A percentile compares a stretch with the other conserved stretches of the same genome.
These are phyloP conservation scores for Micromussa lordhowensis DNA, from an alignment of 92 coral and sea anemone genomes.

Conservation along the genomic window DNA sequence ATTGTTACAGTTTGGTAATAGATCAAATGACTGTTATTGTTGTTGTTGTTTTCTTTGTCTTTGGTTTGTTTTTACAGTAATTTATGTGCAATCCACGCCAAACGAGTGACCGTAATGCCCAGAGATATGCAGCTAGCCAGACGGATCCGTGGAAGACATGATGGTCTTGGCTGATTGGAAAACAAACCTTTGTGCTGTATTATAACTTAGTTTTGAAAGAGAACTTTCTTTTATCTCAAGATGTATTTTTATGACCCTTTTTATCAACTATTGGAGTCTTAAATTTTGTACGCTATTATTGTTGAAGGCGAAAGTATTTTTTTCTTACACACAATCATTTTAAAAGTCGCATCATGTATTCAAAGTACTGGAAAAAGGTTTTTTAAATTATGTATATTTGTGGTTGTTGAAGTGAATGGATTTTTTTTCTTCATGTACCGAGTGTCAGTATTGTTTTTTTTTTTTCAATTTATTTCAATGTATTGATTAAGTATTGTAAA, in stretches of 20 bases:
- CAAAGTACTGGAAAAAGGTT: not conserved
- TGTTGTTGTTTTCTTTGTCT: constrained; percentile 30
- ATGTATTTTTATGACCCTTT: not conserved
- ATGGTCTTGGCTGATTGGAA: constrained; percentile 79
- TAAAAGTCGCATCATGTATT: not conserved
- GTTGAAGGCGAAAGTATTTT: not conserved
- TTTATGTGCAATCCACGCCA: constrained; percentile 94
- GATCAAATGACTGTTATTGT: constrained; percentile 25
- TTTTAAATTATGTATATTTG: not conserved
- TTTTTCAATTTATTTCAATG: too few species aligned
- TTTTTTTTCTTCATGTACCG: not conserved
- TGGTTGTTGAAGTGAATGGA: not conserved
- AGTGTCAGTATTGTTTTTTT: not conserved
- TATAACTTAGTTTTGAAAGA: not conserved
- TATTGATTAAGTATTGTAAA: too few species aligned
- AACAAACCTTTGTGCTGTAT: not conserved
- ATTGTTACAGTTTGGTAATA: not conserved
- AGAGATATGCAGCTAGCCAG: constrained; percentile 93
- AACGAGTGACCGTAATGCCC: constrained; percentile 95
- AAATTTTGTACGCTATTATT: not conserved
- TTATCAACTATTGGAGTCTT: not conserved
- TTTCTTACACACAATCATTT: not conserved
- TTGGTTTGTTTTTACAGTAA: constrained; percentile 68
- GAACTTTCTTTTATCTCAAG: not conserved
- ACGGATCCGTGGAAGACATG: constrained; percentile 90